phyloP scores from a whole-genome alignment of 64 coral and sea anemone species.

The Montipora efflorescens region DNA sequence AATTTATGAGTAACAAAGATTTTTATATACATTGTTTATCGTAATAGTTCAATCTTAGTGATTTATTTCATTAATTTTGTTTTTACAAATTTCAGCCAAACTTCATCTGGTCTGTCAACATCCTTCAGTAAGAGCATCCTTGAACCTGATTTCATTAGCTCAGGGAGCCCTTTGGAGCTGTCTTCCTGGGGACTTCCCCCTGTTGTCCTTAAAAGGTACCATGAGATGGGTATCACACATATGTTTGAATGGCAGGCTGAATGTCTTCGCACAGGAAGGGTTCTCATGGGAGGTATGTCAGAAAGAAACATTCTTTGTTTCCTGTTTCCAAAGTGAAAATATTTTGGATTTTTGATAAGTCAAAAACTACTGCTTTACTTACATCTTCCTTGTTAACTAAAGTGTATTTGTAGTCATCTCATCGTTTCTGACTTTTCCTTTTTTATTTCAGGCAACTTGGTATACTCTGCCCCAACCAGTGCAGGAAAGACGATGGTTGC shows the following conservation, averaged over 20 bases:
- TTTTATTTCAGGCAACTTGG: conserved; percentile 79
- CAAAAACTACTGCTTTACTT: too few species aligned
- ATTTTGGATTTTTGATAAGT: too few species aligned
- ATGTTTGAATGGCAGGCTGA: conserved; percentile 99
- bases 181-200: conserved; percentile 89
- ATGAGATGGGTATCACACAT: conserved; percentile 87
- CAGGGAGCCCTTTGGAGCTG: conserved; percentile 51
- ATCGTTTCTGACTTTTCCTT: not conserved
- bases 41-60: not conserved
- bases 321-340: too few species aligned
- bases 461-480: conserved; percentile 97
- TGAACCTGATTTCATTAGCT: conserved; percentile 19
- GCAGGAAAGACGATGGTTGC: conserved; percentile 99
- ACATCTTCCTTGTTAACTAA: too few species aligned
- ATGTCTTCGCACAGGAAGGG: conserved; percentile 93
- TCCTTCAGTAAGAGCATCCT: conserved; percentile 30
- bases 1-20: too few species aligned
- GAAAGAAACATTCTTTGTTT: too few species aligned
- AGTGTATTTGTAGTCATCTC: not conserved
- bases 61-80: not conserved
- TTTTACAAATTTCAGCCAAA: conserved; percentile 2
- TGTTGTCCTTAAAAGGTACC: conserved; percentile 70
- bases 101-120: not conserved
- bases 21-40: too few species aligned
- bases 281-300: conserved; percentile 86